phyloP scores from a whole-genome alignment of 2,797 vertebrate species.

The Bufotes viridis region DNA sequence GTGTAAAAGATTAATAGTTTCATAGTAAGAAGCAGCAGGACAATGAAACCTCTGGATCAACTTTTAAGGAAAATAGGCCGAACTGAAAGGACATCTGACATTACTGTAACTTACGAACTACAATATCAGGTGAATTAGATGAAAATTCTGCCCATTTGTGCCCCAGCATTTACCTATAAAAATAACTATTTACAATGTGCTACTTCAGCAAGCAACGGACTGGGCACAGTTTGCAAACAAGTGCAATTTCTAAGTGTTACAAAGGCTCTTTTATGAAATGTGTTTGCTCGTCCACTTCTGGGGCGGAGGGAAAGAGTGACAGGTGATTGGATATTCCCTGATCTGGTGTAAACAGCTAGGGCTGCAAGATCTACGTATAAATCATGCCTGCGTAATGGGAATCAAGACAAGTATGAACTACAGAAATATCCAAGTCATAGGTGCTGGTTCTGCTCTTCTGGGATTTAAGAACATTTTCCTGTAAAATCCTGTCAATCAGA shows the following conservation, averaged over 20 bases:
- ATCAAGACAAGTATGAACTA: not conserved
- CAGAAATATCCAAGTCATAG: not conserved
- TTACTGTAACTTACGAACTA: not conserved
- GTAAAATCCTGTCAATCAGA: too few species aligned
- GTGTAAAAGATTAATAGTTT: not conserved
- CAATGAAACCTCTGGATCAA: not conserved
- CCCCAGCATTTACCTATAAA: not conserved
- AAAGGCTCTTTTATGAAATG: slow-evolving; percentile 26
- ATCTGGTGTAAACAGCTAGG: slow-evolving; percentile 40
- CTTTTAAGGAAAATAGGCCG: too few species aligned
- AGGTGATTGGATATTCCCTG: slow-evolving; percentile 71
- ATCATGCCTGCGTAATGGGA: slow-evolving; percentile 29
- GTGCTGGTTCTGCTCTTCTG: not conserved
- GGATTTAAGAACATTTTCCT: not conserved
- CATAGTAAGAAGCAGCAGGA: not conserved
- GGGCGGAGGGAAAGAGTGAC: slow-evolving; percentile 66
- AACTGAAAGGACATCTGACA: too few species aligned
- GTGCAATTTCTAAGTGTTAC: not conserved
- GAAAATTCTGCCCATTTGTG: not conserved
- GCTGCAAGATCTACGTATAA: slow-evolving; percentile 58
- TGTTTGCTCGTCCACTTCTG: slow-evolving; percentile 23
- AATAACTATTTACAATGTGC: not conserved
- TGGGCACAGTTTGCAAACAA: slow-evolving; percentile 4
- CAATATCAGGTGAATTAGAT: not conserved
- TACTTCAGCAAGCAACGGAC: not conserved